Percentiles rank a stretch among this genome's conserved stretches.
phyloP scores from a whole-genome alignment of 2,888 invertebrate genomes.

The Lithophane leautieri region DNA sequence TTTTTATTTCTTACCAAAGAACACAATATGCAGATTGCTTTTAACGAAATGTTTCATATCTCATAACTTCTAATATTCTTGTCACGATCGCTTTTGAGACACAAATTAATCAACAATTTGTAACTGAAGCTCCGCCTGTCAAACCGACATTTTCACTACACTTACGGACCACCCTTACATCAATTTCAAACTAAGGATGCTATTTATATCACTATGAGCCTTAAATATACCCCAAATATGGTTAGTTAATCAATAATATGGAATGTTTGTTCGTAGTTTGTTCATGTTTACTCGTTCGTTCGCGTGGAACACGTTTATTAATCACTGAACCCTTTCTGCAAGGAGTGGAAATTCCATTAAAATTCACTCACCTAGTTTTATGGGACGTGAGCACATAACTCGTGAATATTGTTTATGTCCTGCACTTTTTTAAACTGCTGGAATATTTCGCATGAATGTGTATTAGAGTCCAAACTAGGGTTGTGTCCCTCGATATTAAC shows the following conservation, averaged over 20 bases:
- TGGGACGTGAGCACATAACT: constrained; percentile 45
- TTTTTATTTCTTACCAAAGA: background rate
- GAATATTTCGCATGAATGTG: constrained; percentile 27
- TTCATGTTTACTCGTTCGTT: constrained; percentile 33
- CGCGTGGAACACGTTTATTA: constrained; percentile 52
- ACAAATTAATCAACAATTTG: background rate
- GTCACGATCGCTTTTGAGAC: background rate
- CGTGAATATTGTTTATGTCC: constrained; percentile 46
- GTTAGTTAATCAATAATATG: background rate
- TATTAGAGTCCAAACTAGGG: background rate
- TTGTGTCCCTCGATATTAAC: background rate
- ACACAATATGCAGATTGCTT: background rate
- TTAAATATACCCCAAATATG: background rate
- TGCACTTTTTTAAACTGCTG: constrained; percentile 15
- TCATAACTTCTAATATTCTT: too few relatives aligned
- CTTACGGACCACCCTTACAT: background rate
- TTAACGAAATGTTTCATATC: too few relatives aligned
- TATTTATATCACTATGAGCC: background rate
- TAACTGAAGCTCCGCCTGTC: background rate
- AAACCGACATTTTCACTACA: background rate
- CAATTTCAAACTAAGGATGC: constrained; percentile 1
- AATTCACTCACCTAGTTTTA: constrained; percentile 47
- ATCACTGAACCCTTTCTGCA: constrained; percentile 50
- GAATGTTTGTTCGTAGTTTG: constrained; percentile 22
- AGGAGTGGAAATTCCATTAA: constrained; percentile 57